Percentiles rank a stretch among this genome's conserved stretches.
Conservation (phyloP, 2,888 invertebrate species). For the Xestoiulus laeticollis region DNA sequence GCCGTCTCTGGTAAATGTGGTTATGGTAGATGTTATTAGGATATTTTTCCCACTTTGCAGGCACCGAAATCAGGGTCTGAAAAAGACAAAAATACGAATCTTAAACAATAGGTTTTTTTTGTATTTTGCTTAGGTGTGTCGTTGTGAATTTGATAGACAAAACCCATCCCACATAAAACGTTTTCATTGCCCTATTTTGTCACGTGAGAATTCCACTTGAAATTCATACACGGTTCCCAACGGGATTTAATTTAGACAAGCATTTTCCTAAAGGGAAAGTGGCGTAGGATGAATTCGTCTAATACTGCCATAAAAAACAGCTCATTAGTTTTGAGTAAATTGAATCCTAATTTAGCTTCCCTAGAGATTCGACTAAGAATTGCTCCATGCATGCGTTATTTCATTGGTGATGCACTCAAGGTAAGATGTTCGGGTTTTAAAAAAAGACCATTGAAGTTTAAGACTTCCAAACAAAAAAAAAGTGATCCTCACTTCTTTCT, state of each 20-base stretch:
- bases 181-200: not conserved
- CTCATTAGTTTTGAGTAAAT: not conserved
- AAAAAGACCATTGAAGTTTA: not conserved
- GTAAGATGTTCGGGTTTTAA: not conserved
- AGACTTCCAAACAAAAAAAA: not conserved
- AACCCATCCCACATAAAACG: not conserved
- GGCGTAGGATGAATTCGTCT: not conserved
- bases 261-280: not conserved
- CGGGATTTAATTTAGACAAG: not conserved
- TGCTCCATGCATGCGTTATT: not conserved
- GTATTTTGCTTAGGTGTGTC: not conserved
- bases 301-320: not conserved
- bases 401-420: not conserved
- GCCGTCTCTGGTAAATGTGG: not conserved
- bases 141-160: not conserved
- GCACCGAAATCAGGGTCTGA: not conserved
- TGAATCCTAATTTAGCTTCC: conserved; percentile 20
- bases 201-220: not conserved
- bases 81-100: not conserved
- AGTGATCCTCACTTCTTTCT: not conserved
- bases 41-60: not conserved
- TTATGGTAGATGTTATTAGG: too few relatives aligned
- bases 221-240: not conserved
- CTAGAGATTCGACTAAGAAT: not conserved
- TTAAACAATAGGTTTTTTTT: too few relatives aligned